Conservation (phyloP, 2,113 vertebrate species). For the Odobenus rosmarus region DNA sequence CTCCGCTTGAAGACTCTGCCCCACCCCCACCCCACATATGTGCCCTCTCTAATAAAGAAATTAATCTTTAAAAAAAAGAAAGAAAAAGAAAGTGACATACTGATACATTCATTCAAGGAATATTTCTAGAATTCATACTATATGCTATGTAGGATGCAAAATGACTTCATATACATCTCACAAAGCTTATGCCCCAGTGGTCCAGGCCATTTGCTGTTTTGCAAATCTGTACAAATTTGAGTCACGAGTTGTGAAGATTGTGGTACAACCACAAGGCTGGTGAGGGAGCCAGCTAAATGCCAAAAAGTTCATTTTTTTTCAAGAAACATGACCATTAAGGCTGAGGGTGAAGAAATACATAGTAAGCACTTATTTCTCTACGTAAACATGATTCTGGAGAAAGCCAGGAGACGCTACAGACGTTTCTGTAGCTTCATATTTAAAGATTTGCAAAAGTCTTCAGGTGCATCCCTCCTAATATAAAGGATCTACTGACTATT, state of each 20-base stretch:
- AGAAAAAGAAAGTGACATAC: not conserved
- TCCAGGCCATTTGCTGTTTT: not conserved
- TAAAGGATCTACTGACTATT: not conserved
- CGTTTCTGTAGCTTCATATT: not conserved
- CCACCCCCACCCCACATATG: not conserved
- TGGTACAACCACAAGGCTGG: not conserved
- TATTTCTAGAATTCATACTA: not conserved
- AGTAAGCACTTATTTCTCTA: not conserved
- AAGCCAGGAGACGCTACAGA: not conserved
- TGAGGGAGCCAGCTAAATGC: not conserved
- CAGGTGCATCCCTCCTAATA: not conserved
- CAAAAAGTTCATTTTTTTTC: not conserved
- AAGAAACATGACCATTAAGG: not conserved
- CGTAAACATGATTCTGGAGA: not conserved
- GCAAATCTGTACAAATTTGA: not conserved
- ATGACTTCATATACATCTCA: not conserved
- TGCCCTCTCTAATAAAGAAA: not conserved
- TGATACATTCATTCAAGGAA: not conserved
- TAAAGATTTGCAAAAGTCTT: not conserved
- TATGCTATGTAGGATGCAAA: not conserved
- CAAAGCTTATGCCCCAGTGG: not conserved
- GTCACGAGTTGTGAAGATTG: rapidly evolving
- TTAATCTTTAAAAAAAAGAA: not conserved
- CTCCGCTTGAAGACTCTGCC: not conserved
- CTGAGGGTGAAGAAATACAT: not conserved